Evolutionary conservation across 2,888 invertebrate genomes (phyloP).

Genomic region (Eretmocerus hayati): DNA sequence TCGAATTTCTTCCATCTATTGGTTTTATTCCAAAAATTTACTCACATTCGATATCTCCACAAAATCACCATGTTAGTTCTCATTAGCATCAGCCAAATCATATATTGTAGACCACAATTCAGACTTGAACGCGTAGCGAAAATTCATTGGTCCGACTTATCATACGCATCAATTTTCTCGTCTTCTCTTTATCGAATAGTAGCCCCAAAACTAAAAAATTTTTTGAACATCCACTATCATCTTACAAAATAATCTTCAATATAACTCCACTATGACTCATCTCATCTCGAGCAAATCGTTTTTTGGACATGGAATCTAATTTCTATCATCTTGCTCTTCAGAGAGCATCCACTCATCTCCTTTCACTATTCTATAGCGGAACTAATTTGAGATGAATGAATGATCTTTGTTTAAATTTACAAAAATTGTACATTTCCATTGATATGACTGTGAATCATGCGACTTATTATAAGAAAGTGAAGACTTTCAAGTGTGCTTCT

Average conservation of each 20-base stretch:
- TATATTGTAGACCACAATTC: conserved; percentile 30
- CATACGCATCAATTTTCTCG: conserved; percentile 39
- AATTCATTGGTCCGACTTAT: conserved; percentile 7
- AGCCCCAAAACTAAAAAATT: conserved; percentile 42
- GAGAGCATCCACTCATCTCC: too few relatives aligned
- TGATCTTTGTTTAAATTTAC: too few relatives aligned
- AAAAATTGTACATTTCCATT: too few relatives aligned
- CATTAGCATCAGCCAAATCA: conserved; percentile 36
- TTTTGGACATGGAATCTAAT: conserved; percentile 33
- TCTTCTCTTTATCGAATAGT: conserved; percentile 27
- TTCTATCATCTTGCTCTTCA: conserved; percentile 6
- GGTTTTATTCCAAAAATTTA: conserved; percentile 18
- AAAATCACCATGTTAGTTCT: conserved; percentile 2
- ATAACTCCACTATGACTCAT: conserved; percentile 39
- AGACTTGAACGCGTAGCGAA: conserved; percentile 12
- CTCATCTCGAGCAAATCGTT: conserved; percentile 40
- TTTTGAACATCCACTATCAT: conserved; percentile 43
- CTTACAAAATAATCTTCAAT: conserved; percentile 44
- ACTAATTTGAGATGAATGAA: too few relatives aligned
- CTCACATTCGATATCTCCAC: conserved; percentile 12
- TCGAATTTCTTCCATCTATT: conserved; percentile 20
- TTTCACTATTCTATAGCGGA: too few relatives aligned
- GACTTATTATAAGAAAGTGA: too few relatives aligned
- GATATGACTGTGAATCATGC: too few relatives aligned
- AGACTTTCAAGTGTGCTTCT: too few relatives aligned